Evolutionary conservation across 2,888 invertebrate genomes (phyloP), one percentile per base, ranked within the genome.

Genomic region (Ommatoiulus sabulosus): DNA sequence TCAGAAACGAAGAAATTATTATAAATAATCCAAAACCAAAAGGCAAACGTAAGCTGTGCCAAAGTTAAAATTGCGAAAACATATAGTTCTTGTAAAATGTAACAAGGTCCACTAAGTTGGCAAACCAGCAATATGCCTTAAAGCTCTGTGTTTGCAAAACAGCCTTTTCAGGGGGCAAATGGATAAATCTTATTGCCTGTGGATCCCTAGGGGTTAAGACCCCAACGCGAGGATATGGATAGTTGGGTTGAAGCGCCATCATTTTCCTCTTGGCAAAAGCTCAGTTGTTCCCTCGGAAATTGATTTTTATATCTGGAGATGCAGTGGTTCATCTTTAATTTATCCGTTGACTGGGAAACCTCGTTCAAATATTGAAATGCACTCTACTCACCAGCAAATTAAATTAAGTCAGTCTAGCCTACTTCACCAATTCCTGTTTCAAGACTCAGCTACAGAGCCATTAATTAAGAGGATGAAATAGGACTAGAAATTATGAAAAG

Each of bases 331-430:
- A 72, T 72, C 72, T 72, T 72, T 72, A 72, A 72, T 72, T 20
- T 72, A 72, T 72, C 5, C 10, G 4, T 24, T 24, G 4, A 24
- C 72, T 72, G n/a, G 24, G 24, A 20, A 72, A 72, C 24, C 72
- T 24, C 20, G 72, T 72, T 72, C 72, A 72, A 72, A 72, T 72
- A 72, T 72, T 72, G 72, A 72, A 72, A 72, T 72, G 72, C 24
- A 72, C 72, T 63, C n/a, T 63, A 63, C n/a, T n/a, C n/a, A 17
- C 63, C 20, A 7, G 72, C 52, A 24, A 72, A 72, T 72, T 0
- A 72, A 72, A 72, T 72, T 72, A 72, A n/a, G 24, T 20, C 7
- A 6, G 72, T 72, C 72, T 72, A 72, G 72, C 24, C 72, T 6
- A 72, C 7, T 7, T 6, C 7, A 0, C 6, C 20, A 24, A 72